Conservation (phyloP, 2,797 vertebrate species). For the Myotis vivesi region DNA sequence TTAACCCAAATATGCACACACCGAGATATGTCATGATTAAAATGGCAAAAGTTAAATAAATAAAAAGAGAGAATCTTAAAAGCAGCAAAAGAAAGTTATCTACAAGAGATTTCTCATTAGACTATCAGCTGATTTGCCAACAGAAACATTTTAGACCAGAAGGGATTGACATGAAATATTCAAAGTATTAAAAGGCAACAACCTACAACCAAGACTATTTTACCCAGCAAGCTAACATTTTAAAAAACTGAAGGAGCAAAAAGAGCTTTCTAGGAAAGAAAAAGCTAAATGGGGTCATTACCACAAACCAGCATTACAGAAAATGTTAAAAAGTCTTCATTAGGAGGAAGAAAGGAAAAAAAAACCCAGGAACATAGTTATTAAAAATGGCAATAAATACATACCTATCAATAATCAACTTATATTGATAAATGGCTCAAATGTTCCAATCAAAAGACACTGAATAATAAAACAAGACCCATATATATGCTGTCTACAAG, state of each 20-base stretch:
- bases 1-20: neutral
- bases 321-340: neutral
- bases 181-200: neutral
- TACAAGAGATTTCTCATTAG: neutral
- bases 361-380: neutral
- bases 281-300: neutral
- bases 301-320: neutral
- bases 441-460: neutral
- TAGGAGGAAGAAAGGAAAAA: neutral
- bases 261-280: neutral
- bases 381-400: neutral
- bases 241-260: neutral
- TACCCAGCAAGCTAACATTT: neutral
- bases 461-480: neutral
- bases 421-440: neutral
- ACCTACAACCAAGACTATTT: neutral
- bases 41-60: neutral
- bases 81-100: neutral
- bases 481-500: neutral
- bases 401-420: neutral
- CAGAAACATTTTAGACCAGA: neutral
- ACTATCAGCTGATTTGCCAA: neutral
- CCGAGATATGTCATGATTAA: neutral
- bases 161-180: neutral
- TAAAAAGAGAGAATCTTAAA: neutral